Conservation (phyloP, 37 sponge, comb jelly and placozoan genomes). For the Amphimedon queenslandica region DNA sequence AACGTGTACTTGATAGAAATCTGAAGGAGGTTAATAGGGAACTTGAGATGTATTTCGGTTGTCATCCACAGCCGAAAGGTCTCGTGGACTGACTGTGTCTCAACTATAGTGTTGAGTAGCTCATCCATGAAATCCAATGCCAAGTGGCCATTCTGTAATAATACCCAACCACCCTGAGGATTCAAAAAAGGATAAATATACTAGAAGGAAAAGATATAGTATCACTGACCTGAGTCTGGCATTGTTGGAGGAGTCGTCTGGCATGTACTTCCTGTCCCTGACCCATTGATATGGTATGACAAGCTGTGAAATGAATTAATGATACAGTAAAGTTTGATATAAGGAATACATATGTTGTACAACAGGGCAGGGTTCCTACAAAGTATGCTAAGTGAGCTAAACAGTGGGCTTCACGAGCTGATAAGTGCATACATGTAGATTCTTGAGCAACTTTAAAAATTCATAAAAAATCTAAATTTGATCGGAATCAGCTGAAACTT, state of each 20-base stretch:
- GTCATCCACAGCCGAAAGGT: slow-evolving; percentile 96
- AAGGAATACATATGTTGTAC: no score
- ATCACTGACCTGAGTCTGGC: slow-evolving; percentile 48
- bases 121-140: slow-evolving; percentile 96
- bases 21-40: slow-evolving; percentile 97
- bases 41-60: slow-evolving; percentile 94
- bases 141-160: slow-evolving; percentile 98
- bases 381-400: background rate
- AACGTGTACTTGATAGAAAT: slow-evolving; percentile 95
- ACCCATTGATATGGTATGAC: slow-evolving; percentile 94
- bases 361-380: no score
- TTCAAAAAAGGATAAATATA: background rate
- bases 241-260: slow-evolving; percentile 83
- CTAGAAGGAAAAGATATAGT: background rate
- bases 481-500: no score
- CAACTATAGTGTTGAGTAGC: slow-evolving; percentile 80
- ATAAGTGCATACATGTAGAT: no score
- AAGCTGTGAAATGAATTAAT: slow-evolving; percentile 45
- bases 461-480: no score
- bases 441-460: no score
- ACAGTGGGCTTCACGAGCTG: background rate
- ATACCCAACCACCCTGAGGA: slow-evolving; percentile 92
- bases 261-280: slow-evolving; percentile 99
- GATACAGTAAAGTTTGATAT: no score
- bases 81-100: slow-evolving; percentile 87